Base-by-base conservation (phyloP, 53 echinoderm and acorn worm species). In the Stichopus horrens region DNA sequence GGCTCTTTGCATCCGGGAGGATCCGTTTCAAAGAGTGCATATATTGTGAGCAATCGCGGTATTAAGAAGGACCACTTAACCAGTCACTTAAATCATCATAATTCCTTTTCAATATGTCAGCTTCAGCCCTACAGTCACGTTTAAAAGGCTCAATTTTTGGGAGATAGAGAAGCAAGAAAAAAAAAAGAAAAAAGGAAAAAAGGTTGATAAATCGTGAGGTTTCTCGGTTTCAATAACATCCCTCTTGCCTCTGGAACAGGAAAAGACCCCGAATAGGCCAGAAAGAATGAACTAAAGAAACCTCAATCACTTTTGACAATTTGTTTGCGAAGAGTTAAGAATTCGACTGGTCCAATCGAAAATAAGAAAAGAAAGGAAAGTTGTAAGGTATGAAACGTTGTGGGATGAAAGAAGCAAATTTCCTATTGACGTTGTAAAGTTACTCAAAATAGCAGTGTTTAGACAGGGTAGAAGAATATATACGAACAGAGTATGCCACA, bases 41-140 rank as follows among this genome's bases (percentile, higher is more conserved):
- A 16, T 16, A 16, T 10, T 63, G 53, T 79, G 79, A 79, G 79
- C 79, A 79, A 79, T 53, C 79, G 79, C 10, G 54, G 79, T 10
- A 9, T 52, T 79, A 52, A 79, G 54, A 14, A 53, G 14, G 55
- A 79, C 79, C 79, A 79, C 79, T 79, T 79, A 79, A 55, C 52
- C 55, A 16, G 55, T 63, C 79, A 5, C 54, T 79, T 79, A 52
- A 53, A 18, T 79, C 79, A 55, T 79, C 13, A 37, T 79, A 18
- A n/a, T 8, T 18, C 54, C 20, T 55, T 55, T 79, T 79, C 79
- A 79, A 7, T 53, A 18, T 79, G 79, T 79, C 79, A 79, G 79
- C 79, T 79, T 79, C 79, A 52, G 13, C 54, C 79, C 79, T 53
- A 53, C 52, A 79, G 79, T 79, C 79, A 79, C n/a, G 52, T 79